Percentiles rank a stretch among this genome's conserved stretches.
phyloP scores from a whole-genome alignment of 1,140 invertebrate genomes.

The Caenorhabditis tropicalis region DNA sequence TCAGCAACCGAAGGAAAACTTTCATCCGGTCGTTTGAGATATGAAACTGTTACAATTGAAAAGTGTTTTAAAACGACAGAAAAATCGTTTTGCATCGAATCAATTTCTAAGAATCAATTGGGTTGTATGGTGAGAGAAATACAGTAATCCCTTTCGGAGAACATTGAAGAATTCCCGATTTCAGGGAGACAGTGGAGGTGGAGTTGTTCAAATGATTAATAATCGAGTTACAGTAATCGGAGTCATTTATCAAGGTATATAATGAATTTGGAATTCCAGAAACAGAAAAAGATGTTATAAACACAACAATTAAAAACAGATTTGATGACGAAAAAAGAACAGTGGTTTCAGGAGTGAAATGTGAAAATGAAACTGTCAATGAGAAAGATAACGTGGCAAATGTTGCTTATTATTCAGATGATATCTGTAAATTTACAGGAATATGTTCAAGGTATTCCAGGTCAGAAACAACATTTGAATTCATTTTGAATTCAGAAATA shows the following conservation, averaged over 20 bases:
- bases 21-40: not conserved
- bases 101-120: not conserved
- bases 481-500: too few species aligned
- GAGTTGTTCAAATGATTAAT: not conserved
- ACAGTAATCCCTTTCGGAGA: not conserved
- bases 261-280: too few species aligned
- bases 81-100: not conserved
- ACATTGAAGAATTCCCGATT: not conserved
- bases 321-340: not conserved
- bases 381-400: not conserved
- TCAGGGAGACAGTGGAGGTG: constrained; percentile 20
- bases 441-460: not conserved
- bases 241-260: constrained; percentile 21
- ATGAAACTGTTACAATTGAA: constrained; percentile 3
- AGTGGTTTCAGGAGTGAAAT: not conserved
- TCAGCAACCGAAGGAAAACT: not conserved
- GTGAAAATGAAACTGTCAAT: not conserved
- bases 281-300: too few species aligned
- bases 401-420: constrained; percentile 1
- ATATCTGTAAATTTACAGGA: constrained; percentile 7
- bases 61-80: not conserved
- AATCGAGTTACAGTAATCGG: constrained; percentile 26
- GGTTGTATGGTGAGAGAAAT: not conserved
- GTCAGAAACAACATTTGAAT: too few species aligned
- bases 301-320: not conserved